Base-by-base conservation (phyloP, 2,888 invertebrate genomes). In the Aethes cnicana region DNA sequence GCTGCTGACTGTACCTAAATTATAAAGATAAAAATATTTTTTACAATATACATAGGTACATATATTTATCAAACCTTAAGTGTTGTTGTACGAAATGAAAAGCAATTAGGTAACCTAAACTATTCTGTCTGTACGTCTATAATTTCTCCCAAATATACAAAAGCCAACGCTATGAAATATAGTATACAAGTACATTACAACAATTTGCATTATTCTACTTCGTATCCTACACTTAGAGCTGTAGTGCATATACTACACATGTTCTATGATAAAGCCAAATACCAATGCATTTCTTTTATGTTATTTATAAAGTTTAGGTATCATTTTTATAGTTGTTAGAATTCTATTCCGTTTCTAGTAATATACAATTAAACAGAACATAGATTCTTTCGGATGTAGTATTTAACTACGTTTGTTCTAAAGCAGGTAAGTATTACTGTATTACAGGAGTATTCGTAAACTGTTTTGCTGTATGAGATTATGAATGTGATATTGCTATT, bases 211-310 rank as follows among this genome's bases (percentile, higher is more conserved):
- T 37, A 46, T 37, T 39, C 53, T 55, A 55, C 56, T 32, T 52
- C 64, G 54, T 78, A 74, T 69, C 77, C 79, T 83, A 80, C 81
- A 81, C 81, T 80, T 87, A 84, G 77, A 82, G 79, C 77, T 79
- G 87, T 88, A 88, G 87, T 81, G 81, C 71, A 74, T 73, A 54
- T 63, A 58, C 60, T 74, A 77, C 74, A 74, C 83, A 86, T 84
- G 87, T 84, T 83, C 84, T 77, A 66, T 77, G 37, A 87, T 90
- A 90, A 90, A 90, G 90, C 90, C 90, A 88, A 87, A 83, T 90
- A 90, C 90, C 90, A 90, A 90, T 90, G 90, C 90, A 90, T 90
- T 81, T 83, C 77, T 76, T 76, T 50, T 44, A 50, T 83, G 83
- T 84, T 84, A 84, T 81, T 82, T 81, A 84, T 85, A 84, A 74